Conservation (phyloP, 2,797 vertebrate genomes). For the Mareca strepera region DNA sequence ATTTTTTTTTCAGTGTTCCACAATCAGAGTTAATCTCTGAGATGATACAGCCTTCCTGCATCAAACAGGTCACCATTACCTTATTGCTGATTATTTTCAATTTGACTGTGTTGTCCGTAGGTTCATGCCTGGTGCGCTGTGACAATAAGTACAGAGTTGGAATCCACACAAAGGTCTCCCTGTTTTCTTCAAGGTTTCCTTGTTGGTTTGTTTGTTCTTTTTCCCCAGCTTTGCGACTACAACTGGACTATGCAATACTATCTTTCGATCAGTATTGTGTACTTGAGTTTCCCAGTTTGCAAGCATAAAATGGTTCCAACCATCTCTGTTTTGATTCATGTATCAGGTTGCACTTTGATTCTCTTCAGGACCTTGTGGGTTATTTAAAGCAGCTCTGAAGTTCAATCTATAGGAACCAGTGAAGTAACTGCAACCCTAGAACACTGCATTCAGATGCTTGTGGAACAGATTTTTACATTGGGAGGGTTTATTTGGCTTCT, state of each 20-base stretch:
- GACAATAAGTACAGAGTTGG: too few relatives aligned
- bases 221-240: too few relatives aligned
- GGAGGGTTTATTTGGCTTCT: neutral
- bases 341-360: neutral
- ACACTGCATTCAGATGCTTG: neutral
- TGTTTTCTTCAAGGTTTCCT: too few relatives aligned
- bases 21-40: neutral
- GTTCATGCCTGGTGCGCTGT: too few relatives aligned
- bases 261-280: neutral
- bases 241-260: neutral
- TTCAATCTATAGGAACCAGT: neutral
- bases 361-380: neutral
- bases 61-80: neutral
- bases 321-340: neutral
- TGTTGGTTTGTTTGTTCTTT: too few relatives aligned
- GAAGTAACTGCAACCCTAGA: neutral
- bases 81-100: accelerated
- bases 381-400: neutral
- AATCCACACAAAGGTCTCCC: too few relatives aligned
- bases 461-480: neutral
- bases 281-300: neutral
- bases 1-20: neutral
- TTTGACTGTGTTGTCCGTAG: too few relatives aligned
- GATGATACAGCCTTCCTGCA: neutral
- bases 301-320: neutral